These are phyloP conservation scores for Cryptoleucopteryx plumbea DNA, from an alignment of 2,113 vertebrate genomes.

Conservation along the genomic window DNA sequence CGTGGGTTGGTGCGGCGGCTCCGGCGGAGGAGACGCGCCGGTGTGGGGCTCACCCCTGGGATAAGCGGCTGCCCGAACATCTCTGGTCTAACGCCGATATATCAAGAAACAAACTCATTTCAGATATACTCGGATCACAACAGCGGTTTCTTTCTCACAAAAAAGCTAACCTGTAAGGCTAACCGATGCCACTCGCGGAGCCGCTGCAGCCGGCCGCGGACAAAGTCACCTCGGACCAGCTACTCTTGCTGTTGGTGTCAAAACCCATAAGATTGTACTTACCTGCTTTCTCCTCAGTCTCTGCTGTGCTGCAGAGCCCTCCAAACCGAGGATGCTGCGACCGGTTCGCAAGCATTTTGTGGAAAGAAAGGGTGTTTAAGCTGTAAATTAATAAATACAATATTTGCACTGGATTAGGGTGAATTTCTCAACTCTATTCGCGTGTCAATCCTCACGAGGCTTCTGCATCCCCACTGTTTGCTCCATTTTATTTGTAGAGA, in stretches of 20 bases:
- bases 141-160: not conserved
- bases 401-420: not conserved
- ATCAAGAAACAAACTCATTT: not conserved
- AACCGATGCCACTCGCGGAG: not conserved
- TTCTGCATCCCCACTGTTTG: not conserved
- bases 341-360: not conserved
- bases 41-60: fast-evolving
- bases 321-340: fast-evolving
- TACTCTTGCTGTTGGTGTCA: not conserved
- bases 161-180: not conserved
- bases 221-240: not conserved
- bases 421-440: not conserved
- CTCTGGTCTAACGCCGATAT: fast-evolving
- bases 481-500: not conserved
- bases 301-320: not conserved
- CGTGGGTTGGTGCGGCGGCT: not conserved
- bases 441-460: not conserved
- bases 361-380: not conserved
- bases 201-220: not conserved
- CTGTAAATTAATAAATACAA: not conserved
- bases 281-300: not conserved
- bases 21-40: not conserved
- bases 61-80: not conserved
- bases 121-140: not conserved
- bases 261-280: not conserved